Conservation (phyloP, 2,888 invertebrate species). For the Drosophila diplacantha region DNA sequence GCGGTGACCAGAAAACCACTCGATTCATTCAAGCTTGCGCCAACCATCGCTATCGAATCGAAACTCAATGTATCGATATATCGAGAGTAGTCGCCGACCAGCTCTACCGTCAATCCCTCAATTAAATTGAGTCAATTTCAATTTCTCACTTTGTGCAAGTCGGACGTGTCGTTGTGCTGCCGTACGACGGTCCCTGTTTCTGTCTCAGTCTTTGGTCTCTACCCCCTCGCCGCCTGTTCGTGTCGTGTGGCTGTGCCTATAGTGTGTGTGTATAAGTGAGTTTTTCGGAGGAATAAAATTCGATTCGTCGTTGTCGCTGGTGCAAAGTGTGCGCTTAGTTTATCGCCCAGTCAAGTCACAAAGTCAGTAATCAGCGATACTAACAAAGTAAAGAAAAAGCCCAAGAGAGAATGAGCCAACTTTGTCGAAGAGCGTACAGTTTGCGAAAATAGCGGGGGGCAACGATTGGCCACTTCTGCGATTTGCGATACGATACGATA, state of each 20-base stretch:
- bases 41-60: neutral
- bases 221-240: conserved; percentile 23
- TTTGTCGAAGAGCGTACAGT: conserved; percentile 14
- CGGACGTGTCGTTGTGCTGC: conserved; percentile 60
- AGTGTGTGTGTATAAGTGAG: conserved; percentile 61
- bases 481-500: conserved; percentile 15
- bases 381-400: conserved; percentile 32
- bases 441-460: conserved; percentile 17
- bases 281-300: conserved; percentile 49
- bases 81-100: conserved; percentile 1
- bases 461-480: conserved; percentile 8
- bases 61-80: conserved; percentile 2
- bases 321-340: conserved; percentile 15
- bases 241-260: conserved; percentile 41
- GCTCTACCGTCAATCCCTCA: conserved; percentile 24
- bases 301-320: conserved; percentile 10
- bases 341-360: conserved; percentile 2
- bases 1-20: neutral
- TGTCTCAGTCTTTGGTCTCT: conserved; percentile 41
- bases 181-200: conserved; percentile 49
- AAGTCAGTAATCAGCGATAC: conserved; percentile 13
- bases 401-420: conserved; percentile 9
- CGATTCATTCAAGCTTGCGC: neutral
- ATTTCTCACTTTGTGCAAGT: conserved; percentile 61
- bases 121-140: conserved; percentile 41